Evolutionary conservation across 1,140 invertebrate species (phyloP).

Genomic region (Tribolium madens): DNA sequence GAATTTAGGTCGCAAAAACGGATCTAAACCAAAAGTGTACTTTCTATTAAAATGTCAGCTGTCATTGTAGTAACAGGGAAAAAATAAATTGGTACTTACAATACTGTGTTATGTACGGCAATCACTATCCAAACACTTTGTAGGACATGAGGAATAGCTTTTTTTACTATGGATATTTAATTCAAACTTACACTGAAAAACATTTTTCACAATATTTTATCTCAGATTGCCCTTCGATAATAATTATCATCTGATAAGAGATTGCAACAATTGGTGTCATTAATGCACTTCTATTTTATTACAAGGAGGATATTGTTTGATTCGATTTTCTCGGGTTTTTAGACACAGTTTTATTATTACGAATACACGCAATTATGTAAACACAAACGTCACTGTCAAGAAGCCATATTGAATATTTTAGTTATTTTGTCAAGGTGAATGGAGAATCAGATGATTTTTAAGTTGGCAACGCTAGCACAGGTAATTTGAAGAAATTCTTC

Average conservation of each 20-base stretch:
- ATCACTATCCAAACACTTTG: constrained; percentile 52
- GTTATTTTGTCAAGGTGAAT: constrained; percentile 54
- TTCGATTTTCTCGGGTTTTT: constrained; percentile 17
- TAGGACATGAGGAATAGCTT: constrained; percentile 39
- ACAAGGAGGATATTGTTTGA: constrained; percentile 9
- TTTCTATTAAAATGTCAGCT: constrained; percentile 59
- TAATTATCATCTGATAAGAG: constrained; percentile 40
- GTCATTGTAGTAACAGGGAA: constrained; percentile 44
- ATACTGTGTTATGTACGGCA: constrained; percentile 58
- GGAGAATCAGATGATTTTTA: constrained; percentile 48
- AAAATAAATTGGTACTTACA: constrained; percentile 55
- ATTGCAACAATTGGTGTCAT: constrained; percentile 43
- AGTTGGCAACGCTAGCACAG: constrained; percentile 10
- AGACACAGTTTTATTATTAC: constrained; percentile 36
- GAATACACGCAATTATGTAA: constrained; percentile 58
- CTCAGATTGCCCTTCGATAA: constrained; percentile 40
- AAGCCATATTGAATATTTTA: constrained; percentile 57
- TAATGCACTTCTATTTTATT: constrained; percentile 47
- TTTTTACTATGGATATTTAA: constrained; percentile 33
- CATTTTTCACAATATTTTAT: constrained; percentile 48
- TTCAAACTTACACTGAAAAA: constrained; percentile 22
- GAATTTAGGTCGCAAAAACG: constrained; percentile 59
- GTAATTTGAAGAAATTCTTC: neutral
- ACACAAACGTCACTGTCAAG: constrained; percentile 59
- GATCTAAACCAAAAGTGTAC: constrained; percentile 55